Conservation (phyloP, 2,113 vertebrate species). For the Eulemur macaco region DNA sequence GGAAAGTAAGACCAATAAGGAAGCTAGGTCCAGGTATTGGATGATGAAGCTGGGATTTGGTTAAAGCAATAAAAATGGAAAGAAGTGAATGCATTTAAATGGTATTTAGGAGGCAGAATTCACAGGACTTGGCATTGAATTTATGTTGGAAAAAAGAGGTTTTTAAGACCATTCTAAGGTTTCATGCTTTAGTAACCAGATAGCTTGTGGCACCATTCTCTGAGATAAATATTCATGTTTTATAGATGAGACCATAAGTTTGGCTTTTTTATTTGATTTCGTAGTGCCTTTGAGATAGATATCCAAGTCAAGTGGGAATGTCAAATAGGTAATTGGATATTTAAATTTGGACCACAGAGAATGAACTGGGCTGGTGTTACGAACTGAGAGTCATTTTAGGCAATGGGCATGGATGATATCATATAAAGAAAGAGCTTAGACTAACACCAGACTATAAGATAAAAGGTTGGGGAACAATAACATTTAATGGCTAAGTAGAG, state of each 20-base stretch:
- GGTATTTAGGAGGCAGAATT: background rate
- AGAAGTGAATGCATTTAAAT: background rate
- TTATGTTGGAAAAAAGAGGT: background rate
- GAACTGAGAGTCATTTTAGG: background rate
- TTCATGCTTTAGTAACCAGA: background rate
- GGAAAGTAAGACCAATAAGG: background rate
- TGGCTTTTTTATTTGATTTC: background rate
- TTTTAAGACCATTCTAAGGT: background rate
- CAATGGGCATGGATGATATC: background rate
- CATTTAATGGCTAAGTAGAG: background rate
- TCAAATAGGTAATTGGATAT: background rate
- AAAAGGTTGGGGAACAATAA: background rate
- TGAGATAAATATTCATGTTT: background rate
- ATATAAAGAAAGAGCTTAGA: background rate
- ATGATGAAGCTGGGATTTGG: background rate
- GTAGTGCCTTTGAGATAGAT: background rate
- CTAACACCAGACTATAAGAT: background rate
- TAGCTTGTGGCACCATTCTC: background rate
- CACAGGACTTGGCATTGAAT: background rate
- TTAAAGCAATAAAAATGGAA: background rate
- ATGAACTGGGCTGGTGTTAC: background rate
- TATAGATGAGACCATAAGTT: background rate
- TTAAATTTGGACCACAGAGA: background rate
- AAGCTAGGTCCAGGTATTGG: background rate
- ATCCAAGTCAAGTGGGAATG: background rate